Evolutionary conservation across 1,140 invertebrate genomes (phyloP), one percentile per base, ranked within the genome.

Genomic region (Apis florea): DNA sequence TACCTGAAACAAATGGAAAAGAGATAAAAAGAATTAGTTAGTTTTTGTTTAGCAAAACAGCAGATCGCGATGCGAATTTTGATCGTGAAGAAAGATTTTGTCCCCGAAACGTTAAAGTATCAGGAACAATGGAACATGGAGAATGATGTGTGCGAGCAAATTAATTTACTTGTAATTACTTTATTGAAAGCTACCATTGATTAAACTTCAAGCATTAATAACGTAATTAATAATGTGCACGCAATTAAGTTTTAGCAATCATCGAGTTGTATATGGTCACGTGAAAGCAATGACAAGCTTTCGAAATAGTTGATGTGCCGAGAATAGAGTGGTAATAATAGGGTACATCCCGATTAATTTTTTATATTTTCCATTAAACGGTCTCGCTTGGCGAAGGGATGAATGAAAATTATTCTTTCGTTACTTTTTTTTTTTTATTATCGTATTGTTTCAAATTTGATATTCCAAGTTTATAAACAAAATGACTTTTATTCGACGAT

Each of bases 331-430:
- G 56, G 70, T 72, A 77, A 74, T 78, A 82, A 56, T 71, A 61
- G 56, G 63, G 61, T 71, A 82, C 85, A 83, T 71, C 64, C 51
- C 70, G 76, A 83, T 88, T 86, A 83, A 75, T 85, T 85, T 82
- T 79, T 85, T 75, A 88, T 87, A 88, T 88, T 69, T 71, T 77
- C 58, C 64, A 67, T 49, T 83, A 82, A 87, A 87, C 73, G 75
- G 15, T 59, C 15, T 24, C 59, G 1, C 9, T 26, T 17, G 1
- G 13, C 0, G 9, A 61, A 24, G 13, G 6, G 13, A 24, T 15
- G 24, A 61, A 24, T 26, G 24, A 26, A 24, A 2, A 17, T 17
- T 54, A 13, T 19, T 54, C 8, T 17, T 13, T 54, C 15, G 13
- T 54, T 17, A 15, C 17, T 17, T 54, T 15, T 53, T 21, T 8